Evolutionary conservation across 2,113 vertebrate species (phyloP).

Genomic region (Tenrec ecaudatus): DNA sequence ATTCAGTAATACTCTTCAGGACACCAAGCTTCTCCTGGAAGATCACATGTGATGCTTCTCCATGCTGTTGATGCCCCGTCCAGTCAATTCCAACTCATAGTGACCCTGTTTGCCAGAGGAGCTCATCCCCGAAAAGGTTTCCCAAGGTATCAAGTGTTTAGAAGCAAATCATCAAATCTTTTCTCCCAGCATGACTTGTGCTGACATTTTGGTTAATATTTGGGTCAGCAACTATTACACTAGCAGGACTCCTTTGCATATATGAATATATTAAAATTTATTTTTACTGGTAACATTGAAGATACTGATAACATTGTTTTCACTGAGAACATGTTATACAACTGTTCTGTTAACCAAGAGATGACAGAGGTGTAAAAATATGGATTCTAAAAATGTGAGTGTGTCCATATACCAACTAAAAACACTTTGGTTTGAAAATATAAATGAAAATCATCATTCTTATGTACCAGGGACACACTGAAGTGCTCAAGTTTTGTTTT

Average conservation of each 20-base stretch:
- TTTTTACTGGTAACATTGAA: neutral
- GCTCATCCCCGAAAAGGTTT: too few relatives aligned
- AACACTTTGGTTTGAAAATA: conserved; percentile 33
- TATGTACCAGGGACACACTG: neutral
- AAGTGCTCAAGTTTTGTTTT: conserved; percentile 9
- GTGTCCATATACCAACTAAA: neutral
- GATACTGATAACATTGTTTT: too few relatives aligned
- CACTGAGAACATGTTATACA: conserved; percentile 12
- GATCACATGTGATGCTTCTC: neutral
- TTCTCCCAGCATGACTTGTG: too few relatives aligned
- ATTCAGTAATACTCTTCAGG: neutral
- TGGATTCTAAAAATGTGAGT: neutral
- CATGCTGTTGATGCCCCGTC: neutral
- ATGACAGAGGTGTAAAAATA: neutral
- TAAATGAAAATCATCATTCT: conserved; percentile 30
- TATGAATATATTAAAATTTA: neutral
- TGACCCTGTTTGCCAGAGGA: neutral
- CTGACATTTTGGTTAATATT: too few relatives aligned
- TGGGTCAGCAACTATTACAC: too few relatives aligned
- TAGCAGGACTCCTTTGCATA: neutral
- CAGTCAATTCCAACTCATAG: neutral
- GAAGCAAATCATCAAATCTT: too few relatives aligned
- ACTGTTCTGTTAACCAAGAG: neutral
- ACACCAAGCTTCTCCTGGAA: neutral
- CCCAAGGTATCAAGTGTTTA: too few relatives aligned